phyloP scores from a whole-genome alignment of 2,888 invertebrate species.

The Deroplatys truncata region DNA sequence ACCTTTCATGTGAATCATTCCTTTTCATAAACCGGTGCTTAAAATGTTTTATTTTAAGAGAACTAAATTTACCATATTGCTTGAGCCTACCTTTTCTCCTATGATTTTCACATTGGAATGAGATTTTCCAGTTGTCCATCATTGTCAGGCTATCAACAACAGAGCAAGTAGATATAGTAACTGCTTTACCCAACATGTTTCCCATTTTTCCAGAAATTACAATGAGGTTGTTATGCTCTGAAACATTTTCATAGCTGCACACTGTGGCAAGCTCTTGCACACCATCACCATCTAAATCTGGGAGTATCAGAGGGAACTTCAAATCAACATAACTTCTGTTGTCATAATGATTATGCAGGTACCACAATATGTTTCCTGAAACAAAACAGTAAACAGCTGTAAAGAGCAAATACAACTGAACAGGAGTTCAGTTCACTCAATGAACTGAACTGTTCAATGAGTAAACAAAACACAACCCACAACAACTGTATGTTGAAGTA shows the following conservation, averaged over 20 bases:
- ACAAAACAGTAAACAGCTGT: not conserved
- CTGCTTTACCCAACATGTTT: constrained; percentile 42
- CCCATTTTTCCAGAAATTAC: constrained; percentile 70
- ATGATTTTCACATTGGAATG: constrained; percentile 23
- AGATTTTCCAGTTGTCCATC: constrained; percentile 19
- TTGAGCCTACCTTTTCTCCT: constrained; percentile 19
- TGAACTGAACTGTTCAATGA: no score
- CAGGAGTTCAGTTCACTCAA: no score
- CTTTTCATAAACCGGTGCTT: no score
- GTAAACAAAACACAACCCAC: no score
- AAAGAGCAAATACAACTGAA: not conserved
- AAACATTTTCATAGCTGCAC: constrained; percentile 47
- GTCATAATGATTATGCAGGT: constrained; percentile 55
- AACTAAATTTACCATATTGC: no score
- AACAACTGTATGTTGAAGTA: no score
- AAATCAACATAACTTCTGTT: constrained; percentile 45
- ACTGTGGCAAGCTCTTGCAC: constrained; percentile 63
- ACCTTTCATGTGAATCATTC: no score
- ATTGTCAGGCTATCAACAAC: constrained; percentile 7
- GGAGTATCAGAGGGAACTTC: constrained; percentile 66
- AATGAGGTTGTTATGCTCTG: constrained; percentile 59
- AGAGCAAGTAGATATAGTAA: constrained; percentile 14
- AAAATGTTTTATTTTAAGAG: no score
- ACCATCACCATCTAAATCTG: constrained; percentile 68
- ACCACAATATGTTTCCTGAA: constrained; percentile 50